These are phyloP conservation scores for Cassiopea xamachana DNA, from an alignment of 30 jellyfish, hydroid and myxozoan species.

Conservation along the genomic window DNA sequence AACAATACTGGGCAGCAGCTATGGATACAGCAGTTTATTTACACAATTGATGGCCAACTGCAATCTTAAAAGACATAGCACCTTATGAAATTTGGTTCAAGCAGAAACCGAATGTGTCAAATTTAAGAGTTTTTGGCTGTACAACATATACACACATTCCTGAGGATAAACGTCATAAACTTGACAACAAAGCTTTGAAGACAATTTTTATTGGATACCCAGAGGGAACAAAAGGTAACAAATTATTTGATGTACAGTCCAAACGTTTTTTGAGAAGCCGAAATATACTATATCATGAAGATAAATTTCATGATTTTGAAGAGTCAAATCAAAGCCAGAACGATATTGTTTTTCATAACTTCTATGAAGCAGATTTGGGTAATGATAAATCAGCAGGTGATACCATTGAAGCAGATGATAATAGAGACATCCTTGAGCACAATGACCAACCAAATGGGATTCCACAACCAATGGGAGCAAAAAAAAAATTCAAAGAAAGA, in stretches of 20 bases:
- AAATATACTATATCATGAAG: constrained; percentile 38
- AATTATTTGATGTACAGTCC: constrained; percentile 6
- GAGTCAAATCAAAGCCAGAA: background rate
- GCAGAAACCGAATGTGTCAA: constrained; percentile 32
- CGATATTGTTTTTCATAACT: background rate
- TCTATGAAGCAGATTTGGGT: constrained; percentile 25
- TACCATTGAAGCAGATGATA: constrained; percentile 2
- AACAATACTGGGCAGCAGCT: constrained; percentile 62
- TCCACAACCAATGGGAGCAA: constrained; percentile 14
- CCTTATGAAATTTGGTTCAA: constrained; percentile 55
- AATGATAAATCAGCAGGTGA: constrained; percentile 17
- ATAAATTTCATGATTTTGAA: constrained; percentile 52
- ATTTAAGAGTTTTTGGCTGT: constrained; percentile 65
- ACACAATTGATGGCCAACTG: constrained; percentile 51
- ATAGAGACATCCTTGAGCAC: background rate
- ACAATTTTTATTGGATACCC: constrained; percentile 62
- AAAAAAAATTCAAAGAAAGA: constrained; percentile 29
- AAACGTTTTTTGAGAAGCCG: constrained; percentile 55
- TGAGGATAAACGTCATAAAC: constrained; percentile 41
- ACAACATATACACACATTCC: constrained; percentile 48
- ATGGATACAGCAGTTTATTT: constrained; percentile 57
- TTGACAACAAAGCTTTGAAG: constrained; percentile 45
- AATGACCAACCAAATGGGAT: constrained; percentile 35
- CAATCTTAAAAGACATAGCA: constrained; percentile 39
- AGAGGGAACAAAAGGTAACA: constrained; percentile 56